These are phyloP conservation scores for Pyrocephalus nanus DNA, from an alignment of 2,797 vertebrate genomes.

Conservation along the genomic window DNA sequence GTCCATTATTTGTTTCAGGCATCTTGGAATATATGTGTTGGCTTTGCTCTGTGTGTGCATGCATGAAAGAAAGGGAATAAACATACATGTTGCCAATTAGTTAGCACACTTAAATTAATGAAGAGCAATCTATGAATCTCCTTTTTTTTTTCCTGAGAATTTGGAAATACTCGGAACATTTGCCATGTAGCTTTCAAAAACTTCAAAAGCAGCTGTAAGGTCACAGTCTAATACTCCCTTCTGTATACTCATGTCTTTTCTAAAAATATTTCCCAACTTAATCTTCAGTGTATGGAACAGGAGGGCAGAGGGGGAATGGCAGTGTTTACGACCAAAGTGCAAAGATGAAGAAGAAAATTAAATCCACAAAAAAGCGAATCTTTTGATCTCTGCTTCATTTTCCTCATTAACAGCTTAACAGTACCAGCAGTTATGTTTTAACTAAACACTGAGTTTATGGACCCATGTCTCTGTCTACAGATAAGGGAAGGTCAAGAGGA, in stretches of 20 bases:
- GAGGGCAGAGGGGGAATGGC: constrained; percentile 50
- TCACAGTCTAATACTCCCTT: constrained; percentile 53
- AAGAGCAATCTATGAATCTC: constrained; percentile 2
- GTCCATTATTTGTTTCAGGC: constrained; percentile 61
- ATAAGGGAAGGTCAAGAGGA: constrained; percentile 62
- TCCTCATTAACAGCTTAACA: constrained; percentile 51
- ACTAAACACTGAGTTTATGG: constrained; percentile 61
- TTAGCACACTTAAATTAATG: constrained; percentile 37
- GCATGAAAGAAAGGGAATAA: constrained; percentile 31
- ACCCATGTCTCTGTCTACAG: constrained; percentile 38
- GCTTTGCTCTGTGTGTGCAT: constrained; percentile 34
- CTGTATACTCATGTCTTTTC: constrained; percentile 62
- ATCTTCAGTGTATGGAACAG: constrained; percentile 34
- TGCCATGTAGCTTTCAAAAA: constrained; percentile 63
- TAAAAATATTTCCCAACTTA: constrained; percentile 66
- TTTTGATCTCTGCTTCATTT: constrained; percentile 56
- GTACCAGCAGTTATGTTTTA: constrained; percentile 42
- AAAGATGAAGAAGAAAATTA: constrained; percentile 37
- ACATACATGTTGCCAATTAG: constrained; percentile 42
- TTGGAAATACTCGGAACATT: constrained; percentile 39
- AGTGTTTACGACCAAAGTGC: constrained; percentile 57
- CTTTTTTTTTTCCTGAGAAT: constrained; percentile 27
- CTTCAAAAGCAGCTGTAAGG: constrained; percentile 60
- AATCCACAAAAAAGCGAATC: constrained; percentile 14
- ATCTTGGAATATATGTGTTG: constrained; percentile 53